Evolutionary conservation across 1,140 invertebrate genomes (phyloP).

Genomic region (Hyposmocoma kahamanoa): DNA sequence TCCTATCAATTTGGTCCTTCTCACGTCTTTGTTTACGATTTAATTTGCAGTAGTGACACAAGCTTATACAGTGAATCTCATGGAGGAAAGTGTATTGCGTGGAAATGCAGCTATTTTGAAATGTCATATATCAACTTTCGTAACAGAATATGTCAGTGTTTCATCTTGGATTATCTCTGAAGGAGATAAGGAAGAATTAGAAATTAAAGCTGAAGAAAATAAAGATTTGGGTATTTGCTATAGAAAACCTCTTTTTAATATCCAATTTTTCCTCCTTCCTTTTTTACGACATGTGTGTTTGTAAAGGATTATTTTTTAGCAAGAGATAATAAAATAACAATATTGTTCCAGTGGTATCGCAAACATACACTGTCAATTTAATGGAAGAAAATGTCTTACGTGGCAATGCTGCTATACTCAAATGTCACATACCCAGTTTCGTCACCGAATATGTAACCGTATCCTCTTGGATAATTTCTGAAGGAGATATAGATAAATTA

Average conservation of each 20-base stretch:
- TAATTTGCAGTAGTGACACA: constrained; percentile 86
- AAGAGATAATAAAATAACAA: constrained; percentile 2
- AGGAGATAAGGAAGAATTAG: constrained; percentile 70
- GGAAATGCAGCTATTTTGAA: constrained; percentile 92
- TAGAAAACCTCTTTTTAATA: background rate
- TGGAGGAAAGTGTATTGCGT: constrained; percentile 92
- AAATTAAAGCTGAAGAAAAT: constrained; percentile 47
- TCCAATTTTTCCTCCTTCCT: constrained; percentile 7
- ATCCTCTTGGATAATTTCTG: constrained; percentile 83
- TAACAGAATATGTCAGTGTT: constrained; percentile 90
- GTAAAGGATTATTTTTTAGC: background rate
- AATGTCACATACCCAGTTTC: constrained; percentile 94
- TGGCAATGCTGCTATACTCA: constrained; percentile 90
- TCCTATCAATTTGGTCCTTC: constrained; percentile 7
- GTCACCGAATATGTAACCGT: constrained; percentile 91
- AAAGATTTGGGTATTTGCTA: constrained; percentile 50
- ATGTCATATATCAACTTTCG: constrained; percentile 94
- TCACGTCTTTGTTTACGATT: constrained; percentile 13
- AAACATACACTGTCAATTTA: constrained; percentile 90
- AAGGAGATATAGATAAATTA: constrained; percentile 68
- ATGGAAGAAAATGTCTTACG: constrained; percentile 93
- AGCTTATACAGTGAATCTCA: constrained; percentile 89
- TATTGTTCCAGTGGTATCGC: constrained; percentile 86
- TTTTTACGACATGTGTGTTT: background rate
- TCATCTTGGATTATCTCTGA: constrained; percentile 90